Percentiles rank a stretch among this genome's conserved stretches.
Conservation (phyloP, 2,888 invertebrate species). For the Eristalinus sepulchralis region DNA sequence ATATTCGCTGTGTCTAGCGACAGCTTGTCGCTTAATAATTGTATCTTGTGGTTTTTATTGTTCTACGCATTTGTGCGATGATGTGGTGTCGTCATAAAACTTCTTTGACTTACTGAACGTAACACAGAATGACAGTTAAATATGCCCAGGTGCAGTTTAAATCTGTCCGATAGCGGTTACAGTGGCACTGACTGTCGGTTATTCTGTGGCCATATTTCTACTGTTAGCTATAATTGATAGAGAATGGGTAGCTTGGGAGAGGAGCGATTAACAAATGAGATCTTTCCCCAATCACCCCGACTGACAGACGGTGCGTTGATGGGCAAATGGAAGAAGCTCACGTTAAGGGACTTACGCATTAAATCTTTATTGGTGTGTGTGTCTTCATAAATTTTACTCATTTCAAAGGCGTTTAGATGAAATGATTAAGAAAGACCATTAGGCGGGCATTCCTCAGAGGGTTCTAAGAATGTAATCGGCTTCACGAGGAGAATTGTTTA, state of each 20-base stretch:
- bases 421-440: no score
- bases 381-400: background rate
- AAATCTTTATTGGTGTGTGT: background rate
- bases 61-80: slow-evolving; percentile 11
- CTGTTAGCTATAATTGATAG: background rate
- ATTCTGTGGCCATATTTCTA: background rate
- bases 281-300: background rate
- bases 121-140: slow-evolving; percentile 14
- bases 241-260: background rate
- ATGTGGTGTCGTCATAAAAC: slow-evolving; percentile 26
- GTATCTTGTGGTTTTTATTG: slow-evolving; percentile 48
- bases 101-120: slow-evolving; percentile 23
- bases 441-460: no score
- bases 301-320: background rate
- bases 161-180: background rate
- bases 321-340: background rate
- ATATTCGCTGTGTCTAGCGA: slow-evolving; percentile 51
- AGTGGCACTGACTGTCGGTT: background rate
- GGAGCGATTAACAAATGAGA: background rate
- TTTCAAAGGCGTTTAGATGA: no score
- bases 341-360: background rate
- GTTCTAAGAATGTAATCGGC: no score
- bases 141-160: background rate
- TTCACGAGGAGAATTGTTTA: no score
- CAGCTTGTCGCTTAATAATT: slow-evolving; percentile 60